These are phyloP conservation scores for mouse (Mus musculus) DNA, from an alignment of 2,113 vertebrate species.

Conservation along the genomic window GRCm39 chr3:129756001-129756500, in stretches of 20 bases:
- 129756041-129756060: background rate
- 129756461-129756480: background rate
- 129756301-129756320: background rate
- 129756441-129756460: slow-evolving; percentile 23
- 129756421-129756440: slow-evolving; percentile 11
- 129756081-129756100: background rate
- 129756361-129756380: background rate
- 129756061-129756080: background rate
- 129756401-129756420: slow-evolving; percentile 4
- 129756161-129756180: background rate
- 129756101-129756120: background rate
- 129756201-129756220: background rate
- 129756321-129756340: slow-evolving; percentile 19
- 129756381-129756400: background rate
- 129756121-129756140: fast-evolving
- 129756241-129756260: background rate
- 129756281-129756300: slow-evolving; percentile 18
- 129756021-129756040: background rate
- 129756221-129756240: background rate
- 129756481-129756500: slow-evolving; percentile 2
- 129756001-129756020: background rate
- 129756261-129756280: slow-evolving; percentile 12
- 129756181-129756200: background rate
- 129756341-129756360: background rate
- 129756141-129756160: background rate